Evolutionary conservation across 1,140 invertebrate genomes (phyloP).

Genomic region (Cyclina sinensis): DNA sequence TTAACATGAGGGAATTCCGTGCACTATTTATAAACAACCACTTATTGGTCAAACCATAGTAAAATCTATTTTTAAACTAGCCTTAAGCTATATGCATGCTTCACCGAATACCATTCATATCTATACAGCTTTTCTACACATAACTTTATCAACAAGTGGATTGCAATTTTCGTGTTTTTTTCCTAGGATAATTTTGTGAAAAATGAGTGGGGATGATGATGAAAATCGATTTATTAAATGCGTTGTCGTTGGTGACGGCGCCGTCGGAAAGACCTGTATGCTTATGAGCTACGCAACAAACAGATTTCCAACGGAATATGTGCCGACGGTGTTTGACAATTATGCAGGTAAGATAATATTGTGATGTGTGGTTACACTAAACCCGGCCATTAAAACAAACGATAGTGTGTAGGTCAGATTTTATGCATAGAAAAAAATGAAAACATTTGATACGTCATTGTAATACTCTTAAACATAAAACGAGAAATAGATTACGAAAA

Average conservation of each 20-base stretch:
- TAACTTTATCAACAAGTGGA: constrained; percentile 42
- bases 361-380: not conserved
- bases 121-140: not conserved
- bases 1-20: not conserved
- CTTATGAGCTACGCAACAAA: constrained; percentile 84
- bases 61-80: constrained; percentile 19
- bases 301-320: constrained; percentile 82
- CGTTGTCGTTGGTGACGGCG: constrained; percentile 82
- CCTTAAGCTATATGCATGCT: constrained; percentile 60
- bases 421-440: no score
- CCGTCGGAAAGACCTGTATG: constrained; percentile 82
- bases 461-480: no score
- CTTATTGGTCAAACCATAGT: not conserved
- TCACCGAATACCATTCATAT: constrained; percentile 54
- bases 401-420: no score
- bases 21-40: not conserved
- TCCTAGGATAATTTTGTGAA: not conserved
- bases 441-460: no score
- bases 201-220: constrained; percentile 42
- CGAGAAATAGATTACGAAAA: no score
- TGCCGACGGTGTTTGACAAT: constrained; percentile 83
- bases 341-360: constrained; percentile 72
- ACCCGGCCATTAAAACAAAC: no score
- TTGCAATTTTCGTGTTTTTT: not conserved
- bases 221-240: constrained; percentile 78